Evolutionary conservation across 2,113 vertebrate species (phyloP), one percentile per base, ranked within the genome.

Genomic region (Ptilorrhoa leucosticta): DNA sequence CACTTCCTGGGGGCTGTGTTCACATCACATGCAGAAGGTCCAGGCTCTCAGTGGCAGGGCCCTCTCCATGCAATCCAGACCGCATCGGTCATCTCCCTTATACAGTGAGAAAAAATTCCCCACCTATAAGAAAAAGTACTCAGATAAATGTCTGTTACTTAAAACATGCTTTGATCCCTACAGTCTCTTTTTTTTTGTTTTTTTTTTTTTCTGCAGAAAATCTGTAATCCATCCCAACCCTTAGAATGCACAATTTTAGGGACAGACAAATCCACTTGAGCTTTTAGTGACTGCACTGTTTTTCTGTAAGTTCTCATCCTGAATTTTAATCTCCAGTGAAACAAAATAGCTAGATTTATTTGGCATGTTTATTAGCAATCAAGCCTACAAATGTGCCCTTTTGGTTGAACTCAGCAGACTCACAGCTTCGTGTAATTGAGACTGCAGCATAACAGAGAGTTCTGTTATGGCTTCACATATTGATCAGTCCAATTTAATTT

Each of bases 401-500:
- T 44, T 91, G 60, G 21, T 68, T 95, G 76, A 96, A 92, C 85
- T 88, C 72, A 10, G 50, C 37, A 81, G 64, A 77, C 61, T 76
- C 69, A 28, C 20, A 86, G 60, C 76, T 50, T 83, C 21, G 4
- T 37, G 51, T 96, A 90, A 96, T 76, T 92, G 75, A 94, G 89
- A 40, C 63, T 70, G 83, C 82, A 78, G 77, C 65, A 54, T 50
- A 76, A 84, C 78, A 77, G 79, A 61, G 82, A 72, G 57, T 63
- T 79, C 37, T 77, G 24, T 81, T 94, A 39, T 19, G 35, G 57
- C 73, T 91, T 94, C 83, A 84, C 50, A 9, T 77, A 87, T 91
- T 77, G 81, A 91, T 94, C 66, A 50, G 37, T 83, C 78, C 50
- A 47, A 57, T 77, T 96, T 91, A 91, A 94, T 92, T 68, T 92